phyloP scores from a whole-genome alignment of 2,113 vertebrate genomes.

The Xyliphius kryptos region DNA sequence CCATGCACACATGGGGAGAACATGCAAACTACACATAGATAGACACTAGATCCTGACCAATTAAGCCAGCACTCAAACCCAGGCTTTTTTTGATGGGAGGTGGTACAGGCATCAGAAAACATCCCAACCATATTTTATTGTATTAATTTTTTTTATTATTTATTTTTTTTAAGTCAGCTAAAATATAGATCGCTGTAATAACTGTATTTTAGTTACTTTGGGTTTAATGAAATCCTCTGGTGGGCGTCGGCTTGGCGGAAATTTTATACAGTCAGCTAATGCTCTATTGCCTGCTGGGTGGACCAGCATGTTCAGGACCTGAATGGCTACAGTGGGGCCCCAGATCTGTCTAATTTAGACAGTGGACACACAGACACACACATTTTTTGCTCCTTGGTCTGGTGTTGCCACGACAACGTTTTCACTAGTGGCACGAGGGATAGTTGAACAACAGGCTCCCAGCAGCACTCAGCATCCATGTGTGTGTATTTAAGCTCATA shows the following conservation, averaged over 20 bases:
- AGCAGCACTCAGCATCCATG: background rate
- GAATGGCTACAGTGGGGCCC: constrained; percentile 3
- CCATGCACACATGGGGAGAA: too few relatives aligned
- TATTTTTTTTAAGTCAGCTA: too few relatives aligned
- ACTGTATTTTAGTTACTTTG: too few relatives aligned
- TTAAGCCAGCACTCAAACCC: too few relatives aligned
- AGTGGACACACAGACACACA: constrained; percentile 3
- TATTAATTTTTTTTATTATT: too few relatives aligned
- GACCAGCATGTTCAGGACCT: constrained; percentile 24
- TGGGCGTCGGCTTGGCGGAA: constrained; percentile 8
- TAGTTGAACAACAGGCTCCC: too few relatives aligned
- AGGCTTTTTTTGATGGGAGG: too few relatives aligned
- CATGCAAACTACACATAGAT: too few relatives aligned
- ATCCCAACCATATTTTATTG: too few relatives aligned
- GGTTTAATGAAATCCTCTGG: background rate
- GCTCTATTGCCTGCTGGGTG: constrained; percentile 32
- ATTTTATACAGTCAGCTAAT: constrained; percentile 25
- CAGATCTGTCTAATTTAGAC: constrained; percentile 24
- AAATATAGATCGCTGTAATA: too few relatives aligned
- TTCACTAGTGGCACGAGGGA: constrained; percentile 12
- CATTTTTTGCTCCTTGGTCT: constrained; percentile 10
- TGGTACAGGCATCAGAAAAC: too few relatives aligned
- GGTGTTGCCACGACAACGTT: constrained; percentile 34
- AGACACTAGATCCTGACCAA: too few relatives aligned
- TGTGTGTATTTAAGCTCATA: background rate